phyloP scores from a whole-genome alignment of 2,113 vertebrate genomes.

The Barnardius zonarius region DNA sequence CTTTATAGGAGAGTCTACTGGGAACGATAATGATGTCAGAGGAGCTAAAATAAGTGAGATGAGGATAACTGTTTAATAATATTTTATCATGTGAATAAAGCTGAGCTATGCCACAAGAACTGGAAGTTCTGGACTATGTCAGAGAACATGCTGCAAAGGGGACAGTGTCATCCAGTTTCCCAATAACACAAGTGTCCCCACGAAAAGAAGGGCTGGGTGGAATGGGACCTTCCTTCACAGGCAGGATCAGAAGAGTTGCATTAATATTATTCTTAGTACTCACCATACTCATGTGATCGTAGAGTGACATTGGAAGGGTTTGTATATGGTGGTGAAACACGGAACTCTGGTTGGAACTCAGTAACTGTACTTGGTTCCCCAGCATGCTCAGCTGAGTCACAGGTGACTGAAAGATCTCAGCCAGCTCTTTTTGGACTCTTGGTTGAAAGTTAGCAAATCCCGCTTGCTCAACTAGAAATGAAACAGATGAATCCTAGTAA shows the following conservation, averaged over 20 bases:
- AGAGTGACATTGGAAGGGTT: not conserved
- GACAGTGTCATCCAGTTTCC: not conserved
- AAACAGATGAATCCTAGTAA: not conserved
- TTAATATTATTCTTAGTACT: not conserved
- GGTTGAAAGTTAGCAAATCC: not conserved
- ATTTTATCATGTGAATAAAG: not conserved
- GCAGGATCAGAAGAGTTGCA: not conserved
- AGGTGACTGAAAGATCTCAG: not conserved
- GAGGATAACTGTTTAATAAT: not conserved
- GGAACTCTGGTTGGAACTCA: no score
- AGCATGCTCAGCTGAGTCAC: no score
- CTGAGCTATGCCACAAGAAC: not conserved
- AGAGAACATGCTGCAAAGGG: not conserved
- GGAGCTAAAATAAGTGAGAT: not conserved
- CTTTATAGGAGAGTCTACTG: not conserved
- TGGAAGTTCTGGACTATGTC: not conserved
- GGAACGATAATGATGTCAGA: not conserved
- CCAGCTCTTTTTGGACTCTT: not conserved
- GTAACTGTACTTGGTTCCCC: not conserved
- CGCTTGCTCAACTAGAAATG: not conserved
- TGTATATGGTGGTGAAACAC: not conserved
- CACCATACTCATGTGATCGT: no score
- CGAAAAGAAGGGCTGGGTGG: not conserved
- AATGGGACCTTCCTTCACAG: not conserved
- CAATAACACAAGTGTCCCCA: not conserved